Evolutionary conservation across 1,140 invertebrate genomes (phyloP).

Genomic region (Globodera ellingtonae): DNA sequence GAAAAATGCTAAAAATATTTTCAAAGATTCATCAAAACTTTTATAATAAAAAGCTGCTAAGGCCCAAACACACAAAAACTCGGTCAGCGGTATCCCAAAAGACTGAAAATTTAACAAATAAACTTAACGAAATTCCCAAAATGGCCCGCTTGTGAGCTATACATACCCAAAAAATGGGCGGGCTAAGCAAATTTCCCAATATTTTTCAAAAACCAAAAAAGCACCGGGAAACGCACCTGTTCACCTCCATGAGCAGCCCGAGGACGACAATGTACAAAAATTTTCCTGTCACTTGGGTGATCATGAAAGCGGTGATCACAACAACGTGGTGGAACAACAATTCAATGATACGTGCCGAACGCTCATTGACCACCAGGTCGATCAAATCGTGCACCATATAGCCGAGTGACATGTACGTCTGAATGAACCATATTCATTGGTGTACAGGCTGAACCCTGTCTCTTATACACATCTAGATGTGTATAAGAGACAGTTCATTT

Average conservation of each 20-base stretch:
- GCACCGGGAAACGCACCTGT: slow-evolving; percentile 61
- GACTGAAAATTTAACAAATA: no score
- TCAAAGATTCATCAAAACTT: neutral
- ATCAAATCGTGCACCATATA: slow-evolving; percentile 63
- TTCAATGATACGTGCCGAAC: slow-evolving; percentile 60
- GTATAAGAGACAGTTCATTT: no score
- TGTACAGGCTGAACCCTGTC: no score
- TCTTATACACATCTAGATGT: no score
- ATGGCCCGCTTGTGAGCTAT: no score
- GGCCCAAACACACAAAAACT: neutral
- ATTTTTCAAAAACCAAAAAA: no score
- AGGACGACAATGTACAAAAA: slow-evolving; percentile 61
- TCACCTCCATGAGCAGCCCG: slow-evolving; percentile 64
- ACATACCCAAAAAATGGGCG: no score
- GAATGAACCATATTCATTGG: no score
- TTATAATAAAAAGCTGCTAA: neutral
- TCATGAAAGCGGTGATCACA: slow-evolving; percentile 55
- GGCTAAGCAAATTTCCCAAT: no score
- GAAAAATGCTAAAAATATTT: slow-evolving; percentile 43
- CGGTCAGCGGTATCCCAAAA: no score
- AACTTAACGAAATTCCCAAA: no score
- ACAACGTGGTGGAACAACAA: slow-evolving; percentile 63
- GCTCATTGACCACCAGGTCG: slow-evolving; percentile 58
- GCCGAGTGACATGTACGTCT: slow-evolving; percentile 61
- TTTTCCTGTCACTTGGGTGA: slow-evolving; percentile 43